A percentile compares a stretch with the other conserved stretches of the same genome.
Evolutionary conservation across 2,888 invertebrate species (phyloP).

Genomic region (Drosophila emarginata): DNA sequence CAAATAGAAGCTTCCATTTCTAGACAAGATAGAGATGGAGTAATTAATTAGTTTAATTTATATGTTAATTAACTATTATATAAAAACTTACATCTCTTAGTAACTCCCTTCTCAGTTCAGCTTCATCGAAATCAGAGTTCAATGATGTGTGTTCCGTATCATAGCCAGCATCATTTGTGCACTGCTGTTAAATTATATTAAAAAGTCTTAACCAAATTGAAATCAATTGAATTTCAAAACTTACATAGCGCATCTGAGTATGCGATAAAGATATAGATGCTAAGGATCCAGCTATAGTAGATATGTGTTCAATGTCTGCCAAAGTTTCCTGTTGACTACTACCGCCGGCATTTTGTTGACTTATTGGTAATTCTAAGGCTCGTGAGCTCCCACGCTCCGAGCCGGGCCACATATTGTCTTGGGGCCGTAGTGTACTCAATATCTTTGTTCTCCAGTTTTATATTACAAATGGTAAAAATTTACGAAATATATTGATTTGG

Average conservation of each 20-base stretch:
- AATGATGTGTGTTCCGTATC: slow-evolving; percentile 92
- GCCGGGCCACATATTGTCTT: slow-evolving; percentile 67
- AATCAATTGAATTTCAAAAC: slow-evolving; percentile 28
- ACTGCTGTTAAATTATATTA: slow-evolving; percentile 54
- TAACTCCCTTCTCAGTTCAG: slow-evolving; percentile 89
- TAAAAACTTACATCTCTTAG: slow-evolving; percentile 90
- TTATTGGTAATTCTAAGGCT: slow-evolving; percentile 76
- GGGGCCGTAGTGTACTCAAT: slow-evolving; percentile 28
- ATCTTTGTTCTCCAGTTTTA: slow-evolving; percentile 46
- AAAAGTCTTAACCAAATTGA: neutral
- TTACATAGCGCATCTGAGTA: slow-evolving; percentile 81
- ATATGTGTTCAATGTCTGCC: slow-evolving; percentile 86
- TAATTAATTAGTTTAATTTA: neutral
- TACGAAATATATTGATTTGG: slow-evolving; percentile 11
- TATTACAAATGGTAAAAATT: neutral
- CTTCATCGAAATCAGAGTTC: slow-evolving; percentile 90
- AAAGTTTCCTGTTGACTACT: slow-evolving; percentile 85
- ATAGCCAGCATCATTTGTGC: slow-evolving; percentile 85
- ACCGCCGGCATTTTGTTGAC: slow-evolving; percentile 72
- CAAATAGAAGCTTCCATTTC: slow-evolving; percentile 95
- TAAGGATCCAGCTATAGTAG: slow-evolving; percentile 89
- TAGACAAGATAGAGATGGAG: slow-evolving; percentile 78
- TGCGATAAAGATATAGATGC: slow-evolving; percentile 85
- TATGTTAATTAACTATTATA: no score
- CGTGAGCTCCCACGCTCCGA: slow-evolving; percentile 81